phyloP scores from a whole-genome alignment of 2,888 invertebrate genomes.

The Lepeophtheirus nordmannii region DNA sequence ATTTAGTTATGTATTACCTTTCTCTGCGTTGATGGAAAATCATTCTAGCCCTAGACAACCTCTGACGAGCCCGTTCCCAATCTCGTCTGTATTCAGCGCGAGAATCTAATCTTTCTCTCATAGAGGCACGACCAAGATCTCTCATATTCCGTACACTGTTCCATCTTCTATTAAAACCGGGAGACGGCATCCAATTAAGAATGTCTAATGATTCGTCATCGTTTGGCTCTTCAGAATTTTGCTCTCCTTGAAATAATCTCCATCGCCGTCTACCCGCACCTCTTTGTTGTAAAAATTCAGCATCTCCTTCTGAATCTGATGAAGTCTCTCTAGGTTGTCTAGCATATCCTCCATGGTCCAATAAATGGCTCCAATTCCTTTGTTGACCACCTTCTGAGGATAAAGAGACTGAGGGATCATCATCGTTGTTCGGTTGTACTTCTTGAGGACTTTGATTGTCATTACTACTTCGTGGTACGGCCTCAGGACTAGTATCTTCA shows the following conservation, averaged over 20 bases:
- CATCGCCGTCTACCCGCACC: no score
- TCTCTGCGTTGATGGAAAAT: background rate
- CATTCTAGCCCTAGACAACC: background rate
- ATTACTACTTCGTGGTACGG: constrained; percentile 1
- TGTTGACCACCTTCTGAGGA: background rate
- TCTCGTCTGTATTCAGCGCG: background rate
- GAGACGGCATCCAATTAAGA: background rate
- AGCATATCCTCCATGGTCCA: background rate
- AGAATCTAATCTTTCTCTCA: background rate
- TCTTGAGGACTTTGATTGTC: background rate
- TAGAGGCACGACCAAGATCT: background rate
- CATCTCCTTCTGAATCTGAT: background rate
- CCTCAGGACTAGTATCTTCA: background rate
- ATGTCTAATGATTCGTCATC: background rate
- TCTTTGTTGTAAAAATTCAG: no score
- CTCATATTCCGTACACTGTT: background rate
- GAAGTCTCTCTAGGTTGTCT: background rate
- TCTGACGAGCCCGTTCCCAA: background rate
- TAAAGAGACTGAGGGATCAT: background rate
- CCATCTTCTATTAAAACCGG: background rate
- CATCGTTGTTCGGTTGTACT: background rate
- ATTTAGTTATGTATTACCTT: background rate
- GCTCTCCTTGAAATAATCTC: no score
- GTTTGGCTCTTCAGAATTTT: no score
- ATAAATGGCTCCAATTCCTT: background rate